These are phyloP conservation scores for Crocidura indochinensis DNA, from an alignment of 2,797 vertebrate genomes.

Conservation along the genomic window DNA sequence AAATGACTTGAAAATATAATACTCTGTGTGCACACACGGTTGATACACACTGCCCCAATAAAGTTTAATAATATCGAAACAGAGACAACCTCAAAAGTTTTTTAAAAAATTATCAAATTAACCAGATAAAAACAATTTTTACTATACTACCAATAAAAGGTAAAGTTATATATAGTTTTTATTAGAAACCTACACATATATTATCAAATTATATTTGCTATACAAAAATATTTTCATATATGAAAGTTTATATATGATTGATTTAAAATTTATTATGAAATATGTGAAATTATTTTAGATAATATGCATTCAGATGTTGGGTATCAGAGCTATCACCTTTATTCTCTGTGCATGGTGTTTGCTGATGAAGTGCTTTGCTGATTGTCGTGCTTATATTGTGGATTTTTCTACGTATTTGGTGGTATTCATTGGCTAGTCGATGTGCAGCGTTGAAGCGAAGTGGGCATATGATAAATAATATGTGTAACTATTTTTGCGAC, in stretches of 20 bases:
- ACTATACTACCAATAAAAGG: background rate
- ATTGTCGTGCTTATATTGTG: no score
- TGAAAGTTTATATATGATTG: background rate
- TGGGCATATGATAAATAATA: no score
- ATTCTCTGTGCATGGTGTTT: no score
- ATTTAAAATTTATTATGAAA: conserved; percentile 17
- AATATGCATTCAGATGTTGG: no score
- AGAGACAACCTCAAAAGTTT: background rate
- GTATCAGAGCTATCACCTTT: no score
- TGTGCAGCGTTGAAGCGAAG: no score
- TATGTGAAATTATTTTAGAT: background rate
- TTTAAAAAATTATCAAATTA: conserved; percentile 9
- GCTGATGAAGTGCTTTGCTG: no score
- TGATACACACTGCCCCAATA: background rate
- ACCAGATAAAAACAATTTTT: background rate
- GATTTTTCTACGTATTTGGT: no score
- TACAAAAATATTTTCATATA: conserved; percentile 7
- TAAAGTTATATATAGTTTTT: conserved; percentile 19
- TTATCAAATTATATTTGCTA: conserved; percentile 17
- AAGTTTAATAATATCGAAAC: conserved; percentile 30
- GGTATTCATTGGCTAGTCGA: no score
- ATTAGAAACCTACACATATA: background rate
- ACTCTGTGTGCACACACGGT: background rate
- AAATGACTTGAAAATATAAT: background rate
- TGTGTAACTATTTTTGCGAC: no score